Evolutionary conservation across 2,113 vertebrate genomes (phyloP).

Genomic region (Stigmatopora argus): DNA sequence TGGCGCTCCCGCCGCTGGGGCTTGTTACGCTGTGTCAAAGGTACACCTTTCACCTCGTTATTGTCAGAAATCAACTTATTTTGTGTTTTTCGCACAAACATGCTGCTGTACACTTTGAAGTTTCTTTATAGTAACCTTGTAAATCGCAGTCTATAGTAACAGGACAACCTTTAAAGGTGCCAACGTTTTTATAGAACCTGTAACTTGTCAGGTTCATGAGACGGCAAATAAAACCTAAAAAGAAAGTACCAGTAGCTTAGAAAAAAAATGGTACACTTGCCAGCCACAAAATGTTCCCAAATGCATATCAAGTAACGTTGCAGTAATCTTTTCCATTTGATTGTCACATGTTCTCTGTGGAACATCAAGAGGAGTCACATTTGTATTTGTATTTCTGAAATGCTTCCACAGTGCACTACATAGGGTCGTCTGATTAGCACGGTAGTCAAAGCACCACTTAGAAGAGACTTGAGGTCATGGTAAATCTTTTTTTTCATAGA

Average conservation of each 20-base stretch:
- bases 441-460: too few relatives aligned
- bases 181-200: background rate
- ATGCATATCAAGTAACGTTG: too few relatives aligned
- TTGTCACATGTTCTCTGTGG: too few relatives aligned
- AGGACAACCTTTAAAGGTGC: conserved; percentile 31
- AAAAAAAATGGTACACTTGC: background rate
- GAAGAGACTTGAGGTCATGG: too few relatives aligned
- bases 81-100: conserved; percentile 4
- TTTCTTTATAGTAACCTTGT: conserved; percentile 42
- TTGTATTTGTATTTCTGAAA: too few relatives aligned
- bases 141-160: conserved; percentile 44
- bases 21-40: conserved; percentile 54
- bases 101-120: conserved; percentile 45
- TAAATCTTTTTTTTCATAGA: too few relatives aligned
- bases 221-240: background rate
- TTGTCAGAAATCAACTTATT: conserved; percentile 3
- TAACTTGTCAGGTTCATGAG: conserved; percentile 1
- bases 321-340: too few relatives aligned
- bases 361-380: too few relatives aligned
- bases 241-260: background rate
- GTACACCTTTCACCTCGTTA: conserved; percentile 44
- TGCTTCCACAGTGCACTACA: too few relatives aligned
- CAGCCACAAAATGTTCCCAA: too few relatives aligned
- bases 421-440: too few relatives aligned
- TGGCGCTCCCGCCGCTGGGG: conserved; percentile 25